Conservation (phyloP, 1,140 invertebrate genomes). For the Notospermus geniculatus region DNA sequence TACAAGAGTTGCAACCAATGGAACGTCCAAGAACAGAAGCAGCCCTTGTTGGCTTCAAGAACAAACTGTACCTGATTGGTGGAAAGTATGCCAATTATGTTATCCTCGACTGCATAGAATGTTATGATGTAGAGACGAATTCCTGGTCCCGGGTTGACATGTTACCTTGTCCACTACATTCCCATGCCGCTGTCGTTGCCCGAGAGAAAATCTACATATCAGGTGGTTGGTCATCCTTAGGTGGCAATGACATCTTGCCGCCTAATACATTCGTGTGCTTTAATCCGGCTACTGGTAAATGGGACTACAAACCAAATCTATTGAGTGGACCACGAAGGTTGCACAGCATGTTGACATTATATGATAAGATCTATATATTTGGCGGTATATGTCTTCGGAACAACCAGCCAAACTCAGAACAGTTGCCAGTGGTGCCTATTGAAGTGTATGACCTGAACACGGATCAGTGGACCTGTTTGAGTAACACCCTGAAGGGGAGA, state of each 20-base stretch:
- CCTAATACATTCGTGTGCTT: slow-evolving; percentile 44
- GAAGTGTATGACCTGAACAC: slow-evolving; percentile 43
- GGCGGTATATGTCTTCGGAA: slow-evolving; percentile 49
- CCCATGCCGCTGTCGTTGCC: slow-evolving; percentile 37
- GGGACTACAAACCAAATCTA: slow-evolving; percentile 44
- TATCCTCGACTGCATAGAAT: slow-evolving; percentile 77
- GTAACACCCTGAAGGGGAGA: slow-evolving; percentile 48
- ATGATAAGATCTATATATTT: slow-evolving; percentile 43
- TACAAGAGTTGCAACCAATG: slow-evolving; percentile 48
- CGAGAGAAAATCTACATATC: slow-evolving; percentile 46
- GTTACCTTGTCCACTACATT: slow-evolving; percentile 62
- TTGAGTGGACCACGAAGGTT: slow-evolving; percentile 45
- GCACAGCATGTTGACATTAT: slow-evolving; percentile 47
- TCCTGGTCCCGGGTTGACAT: slow-evolving; percentile 74
- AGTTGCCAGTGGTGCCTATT: slow-evolving; percentile 49
- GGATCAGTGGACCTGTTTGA: slow-evolving; percentile 51
- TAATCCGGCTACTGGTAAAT: slow-evolving; percentile 36
- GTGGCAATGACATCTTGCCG: slow-evolving; percentile 39
- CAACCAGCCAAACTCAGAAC: slow-evolving; percentile 26
- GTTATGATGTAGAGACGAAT: slow-evolving; percentile 76
- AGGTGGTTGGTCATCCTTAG: slow-evolving; percentile 37
- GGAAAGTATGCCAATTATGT: slow-evolving; percentile 91
- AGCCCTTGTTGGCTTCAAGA: slow-evolving; percentile 66
- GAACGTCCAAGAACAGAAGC: slow-evolving; percentile 46
- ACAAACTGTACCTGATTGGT: slow-evolving; percentile 83